Percentiles rank a stretch among this genome's conserved stretches.
These are phyloP conservation scores for Sinocyclocheilus maitianheensis DNA, from an alignment of 2,113 vertebrate species.

Conservation along the genomic window DNA sequence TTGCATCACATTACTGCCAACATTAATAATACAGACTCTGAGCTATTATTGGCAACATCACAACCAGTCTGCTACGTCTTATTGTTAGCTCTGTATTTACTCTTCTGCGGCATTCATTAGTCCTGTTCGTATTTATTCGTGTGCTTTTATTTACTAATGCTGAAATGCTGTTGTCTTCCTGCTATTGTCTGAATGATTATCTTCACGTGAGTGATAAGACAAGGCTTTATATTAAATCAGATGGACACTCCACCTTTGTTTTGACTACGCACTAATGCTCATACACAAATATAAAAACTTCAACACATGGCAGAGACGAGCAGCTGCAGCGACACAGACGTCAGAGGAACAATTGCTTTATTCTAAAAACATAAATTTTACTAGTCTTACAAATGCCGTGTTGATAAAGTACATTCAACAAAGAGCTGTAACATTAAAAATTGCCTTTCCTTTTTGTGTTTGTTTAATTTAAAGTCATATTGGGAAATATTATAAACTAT, in stretches of 20 bases:
- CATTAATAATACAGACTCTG: too few relatives aligned
- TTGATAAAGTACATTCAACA: neutral
- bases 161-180: slow-evolving; percentile 44
- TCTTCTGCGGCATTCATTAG: slow-evolving; percentile 7
- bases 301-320: neutral
- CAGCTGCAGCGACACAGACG: neutral
- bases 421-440: neutral
- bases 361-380: neutral
- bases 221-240: slow-evolving; percentile 6
- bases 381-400: neutral
- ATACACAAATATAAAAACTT: slow-evolving; percentile 8
- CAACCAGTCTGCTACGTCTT: slow-evolving; percentile 7
- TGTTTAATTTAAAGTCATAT: neutral
- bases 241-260: slow-evolving; percentile 35
- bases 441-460: too few relatives aligned
- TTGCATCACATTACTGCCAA: too few relatives aligned
- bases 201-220: slow-evolving; percentile 46
- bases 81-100: slow-evolving; percentile 26
- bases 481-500: neutral
- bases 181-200: slow-evolving; percentile 53
- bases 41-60: too few relatives aligned
- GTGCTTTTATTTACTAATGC: slow-evolving; percentile 28
- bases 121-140: slow-evolving; percentile 1
- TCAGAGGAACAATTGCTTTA: slow-evolving; percentile 4
- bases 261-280: slow-evolving; percentile 45